Conservation (phyloP, 1,140 invertebrate genomes). For the Pogonomyrmex barbatus region DNA sequence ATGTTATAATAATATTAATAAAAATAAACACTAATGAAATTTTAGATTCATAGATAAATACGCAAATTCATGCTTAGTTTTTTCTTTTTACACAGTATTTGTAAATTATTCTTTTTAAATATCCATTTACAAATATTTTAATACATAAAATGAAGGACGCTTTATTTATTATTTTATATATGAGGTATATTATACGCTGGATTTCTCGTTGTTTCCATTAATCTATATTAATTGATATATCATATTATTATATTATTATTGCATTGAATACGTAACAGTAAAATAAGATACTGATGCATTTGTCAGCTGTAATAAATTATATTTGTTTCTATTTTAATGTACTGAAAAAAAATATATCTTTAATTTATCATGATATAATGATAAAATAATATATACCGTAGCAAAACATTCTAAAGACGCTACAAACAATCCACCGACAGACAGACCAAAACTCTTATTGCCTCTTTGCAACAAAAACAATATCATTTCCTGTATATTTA, state of each 20-base stretch:
- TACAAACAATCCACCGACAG: not conserved
- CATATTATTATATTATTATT: not conserved
- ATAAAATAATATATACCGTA: not conserved
- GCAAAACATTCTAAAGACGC: slow-evolving; percentile 21
- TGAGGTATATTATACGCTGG: too few species aligned
- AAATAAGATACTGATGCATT: slow-evolving; percentile 1
- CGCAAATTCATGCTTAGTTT: too few species aligned
- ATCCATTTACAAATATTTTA: too few species aligned
- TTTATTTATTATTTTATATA: too few species aligned
- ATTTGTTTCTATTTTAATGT: not conserved
- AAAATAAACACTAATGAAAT: too few species aligned
- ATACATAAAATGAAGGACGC: too few species aligned
- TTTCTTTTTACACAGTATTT: too few species aligned
- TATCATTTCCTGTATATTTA: slow-evolving; percentile 11
- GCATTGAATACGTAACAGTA: slow-evolving; percentile 25
- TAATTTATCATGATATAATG: too few species aligned
- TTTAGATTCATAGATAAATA: too few species aligned
- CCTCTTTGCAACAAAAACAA: slow-evolving; percentile 1
- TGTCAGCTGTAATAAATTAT: not conserved
- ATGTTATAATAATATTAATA: too few species aligned
- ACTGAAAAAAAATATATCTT: not conserved
- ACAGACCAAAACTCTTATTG: not conserved
- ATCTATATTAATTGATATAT: not conserved
- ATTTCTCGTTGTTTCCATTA: too few species aligned
- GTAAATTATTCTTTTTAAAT: too few species aligned